Percentiles rank a stretch among this genome's conserved stretches.
phyloP scores from a whole-genome alignment of 2,797 vertebrate genomes.

The Pseudochirops cupreus region DNA sequence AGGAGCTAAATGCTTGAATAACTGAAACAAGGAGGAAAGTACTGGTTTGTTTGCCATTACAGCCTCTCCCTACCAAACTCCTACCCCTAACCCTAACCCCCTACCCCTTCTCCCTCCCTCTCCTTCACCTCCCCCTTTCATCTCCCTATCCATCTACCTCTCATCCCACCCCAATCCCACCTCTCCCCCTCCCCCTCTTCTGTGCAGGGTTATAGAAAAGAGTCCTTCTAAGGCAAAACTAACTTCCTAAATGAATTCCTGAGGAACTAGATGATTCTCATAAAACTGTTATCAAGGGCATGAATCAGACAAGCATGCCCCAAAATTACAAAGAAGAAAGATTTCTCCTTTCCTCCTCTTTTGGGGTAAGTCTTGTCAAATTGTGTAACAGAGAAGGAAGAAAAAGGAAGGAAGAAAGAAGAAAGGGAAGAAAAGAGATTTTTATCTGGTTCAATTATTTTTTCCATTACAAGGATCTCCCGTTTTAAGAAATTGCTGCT shows the following conservation, averaged over 20 bases:
- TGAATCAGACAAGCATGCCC: background rate
- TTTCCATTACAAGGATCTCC: background rate
- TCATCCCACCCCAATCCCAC: no score
- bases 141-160: no score
- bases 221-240: constrained; percentile 9
- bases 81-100: no score
- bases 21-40: no score
- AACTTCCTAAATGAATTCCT: background rate
- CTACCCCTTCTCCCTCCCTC: no score
- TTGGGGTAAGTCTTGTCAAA: background rate
- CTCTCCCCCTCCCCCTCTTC: no score
- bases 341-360: background rate
- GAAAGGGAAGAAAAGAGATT: background rate
- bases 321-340: background rate
- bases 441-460: background rate
- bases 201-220: background rate
- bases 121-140: no score
- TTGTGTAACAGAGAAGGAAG: background rate
- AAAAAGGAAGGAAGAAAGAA: no score
- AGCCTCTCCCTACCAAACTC: no score
- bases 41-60: no score
- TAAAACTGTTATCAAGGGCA: background rate
- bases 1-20: no score
- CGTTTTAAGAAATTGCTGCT: background rate
- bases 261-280: background rate